Conservation (phyloP, 2,888 invertebrate species). For the Euphydryas editha region DNA sequence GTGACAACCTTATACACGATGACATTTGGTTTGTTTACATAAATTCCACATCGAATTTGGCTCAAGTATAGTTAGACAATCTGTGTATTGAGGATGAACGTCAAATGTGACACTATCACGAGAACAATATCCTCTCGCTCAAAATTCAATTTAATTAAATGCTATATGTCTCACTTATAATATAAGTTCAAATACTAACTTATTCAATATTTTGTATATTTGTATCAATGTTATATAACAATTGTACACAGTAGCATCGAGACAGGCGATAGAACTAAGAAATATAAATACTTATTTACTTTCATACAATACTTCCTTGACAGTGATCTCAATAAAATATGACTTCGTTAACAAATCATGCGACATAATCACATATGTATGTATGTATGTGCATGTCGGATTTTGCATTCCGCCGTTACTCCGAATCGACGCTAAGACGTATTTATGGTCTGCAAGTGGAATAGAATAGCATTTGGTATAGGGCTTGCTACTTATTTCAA, state of each 20-base stretch:
- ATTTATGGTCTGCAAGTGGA: constrained; percentile 53
- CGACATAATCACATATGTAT: constrained; percentile 51
- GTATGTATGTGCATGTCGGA: constrained; percentile 47
- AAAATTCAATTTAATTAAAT: no score
- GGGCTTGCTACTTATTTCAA: constrained; percentile 39
- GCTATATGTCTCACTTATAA: no score
- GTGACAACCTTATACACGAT: no score
- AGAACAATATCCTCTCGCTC: no score
- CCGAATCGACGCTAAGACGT: constrained; percentile 52
- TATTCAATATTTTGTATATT: neutral
- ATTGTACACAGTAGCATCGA: neutral
- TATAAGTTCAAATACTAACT: neutral
- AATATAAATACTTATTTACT: constrained; percentile 8
- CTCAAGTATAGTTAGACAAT: no score
- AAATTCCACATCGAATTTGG: no score
- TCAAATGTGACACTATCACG: no score
- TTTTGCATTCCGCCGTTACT: constrained; percentile 50
- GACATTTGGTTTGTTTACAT: no score
- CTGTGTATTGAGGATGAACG: no score
- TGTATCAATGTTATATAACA: neutral
- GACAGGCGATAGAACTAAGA: constrained; percentile 5
- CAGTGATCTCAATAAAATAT: constrained; percentile 66
- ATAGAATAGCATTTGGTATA: constrained; percentile 46
- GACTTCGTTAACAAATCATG: constrained; percentile 60
- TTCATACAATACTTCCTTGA: constrained; percentile 36